Base-by-base conservation (phyloP, 2,888 invertebrate species). In the Patella ulyssiponensis region DNA sequence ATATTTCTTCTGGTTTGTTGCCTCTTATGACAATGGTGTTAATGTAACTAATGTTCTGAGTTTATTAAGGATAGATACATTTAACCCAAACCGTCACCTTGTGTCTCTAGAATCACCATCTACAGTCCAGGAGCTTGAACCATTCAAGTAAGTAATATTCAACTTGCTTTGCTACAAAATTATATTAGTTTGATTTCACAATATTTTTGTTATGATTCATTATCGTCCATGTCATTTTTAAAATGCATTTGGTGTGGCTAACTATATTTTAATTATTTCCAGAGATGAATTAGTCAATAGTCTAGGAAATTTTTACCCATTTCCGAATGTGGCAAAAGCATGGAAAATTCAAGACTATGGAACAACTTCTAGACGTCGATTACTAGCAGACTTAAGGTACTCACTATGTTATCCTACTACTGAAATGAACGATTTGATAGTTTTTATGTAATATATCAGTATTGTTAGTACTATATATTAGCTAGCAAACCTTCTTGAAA, bases 1-100 rank as follows among this genome's bases (percentile, higher is more conserved):
- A 64, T 64, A 64, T 64, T 64, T 64, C 64, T 20, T 64, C 3
- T 64, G 64, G 64, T 23, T 64, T 23, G 64, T 64, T 17, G 64
- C 23, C 23, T 23, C 64, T 14, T 23, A 64, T 23, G 64, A 64
- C 20, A 64, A 20, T 23, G 12, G 20, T 2, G 64, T 20, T 4
- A 64, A 64, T 64, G 14, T 23, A 23, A 64, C 20, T 23, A 64
- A 15, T 64, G 64, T 64, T 23, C 64, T 64, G 11, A 23, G 64
- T 23, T 64, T 64, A 14, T 64, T 64, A 64, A 64, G 64, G 23
- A 64, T 64, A 23, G 64, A 64, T 20, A 64, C 64, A 5, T 64
- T 64, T 64, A 23, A 64, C 14, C 64, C 64, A 64, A 64, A 64
- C 14, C 4, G 23, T 3, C 64, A 64, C 1, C 64, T 64, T 64